Base-by-base conservation (phyloP, 53 echinoderm and acorn worm genomes). In the Echinometra lucunter region DNA sequence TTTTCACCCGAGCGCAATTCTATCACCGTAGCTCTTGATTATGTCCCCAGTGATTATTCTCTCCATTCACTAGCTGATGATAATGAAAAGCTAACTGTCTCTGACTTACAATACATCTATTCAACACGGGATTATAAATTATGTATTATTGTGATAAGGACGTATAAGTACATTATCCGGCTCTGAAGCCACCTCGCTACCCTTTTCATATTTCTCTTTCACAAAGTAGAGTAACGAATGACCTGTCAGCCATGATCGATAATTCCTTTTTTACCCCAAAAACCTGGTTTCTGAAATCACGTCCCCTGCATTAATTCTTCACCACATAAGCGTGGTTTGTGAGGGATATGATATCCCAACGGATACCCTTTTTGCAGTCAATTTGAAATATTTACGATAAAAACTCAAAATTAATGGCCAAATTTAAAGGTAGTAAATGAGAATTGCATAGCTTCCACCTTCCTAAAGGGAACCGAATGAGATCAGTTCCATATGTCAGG, bases 91-190 rank as follows among this genome's bases (percentile, higher is more conserved):
- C 45, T 85, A 28, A 85, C 85, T 85, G 85, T 85, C 85, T 85
- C 47, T 28, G 2, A 21, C 23, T 1, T 58, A 90, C 58, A 90
- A 90, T 90, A 17, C 21, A 60, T 25, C 90, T 12, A 90, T 90
- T 90, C 63, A 58, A 58, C 19, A 34, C 38, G 38, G 70, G 91
- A 91, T 91, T 91, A 91, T 69, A 67, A 91, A 91, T 91, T 67
- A 66, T 58, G 91, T 91, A 91, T 70, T 91, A 91, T 91, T 91
- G 91, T 91, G 89, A 89, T 89, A 89, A 57, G 40, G 37, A 28
- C 63, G 37, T 89, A 89, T 89, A 89, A 19, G 63, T 60, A 89
- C 60, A 89, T 89, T 89, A 89, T 57, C 37, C 58, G 34, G 23
- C 37, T 89, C 37, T 58, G 57, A 35, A 58, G 89, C 35, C 89